Conservation (phyloP, 2,888 invertebrate genomes). For the Synergus japonicus region DNA sequence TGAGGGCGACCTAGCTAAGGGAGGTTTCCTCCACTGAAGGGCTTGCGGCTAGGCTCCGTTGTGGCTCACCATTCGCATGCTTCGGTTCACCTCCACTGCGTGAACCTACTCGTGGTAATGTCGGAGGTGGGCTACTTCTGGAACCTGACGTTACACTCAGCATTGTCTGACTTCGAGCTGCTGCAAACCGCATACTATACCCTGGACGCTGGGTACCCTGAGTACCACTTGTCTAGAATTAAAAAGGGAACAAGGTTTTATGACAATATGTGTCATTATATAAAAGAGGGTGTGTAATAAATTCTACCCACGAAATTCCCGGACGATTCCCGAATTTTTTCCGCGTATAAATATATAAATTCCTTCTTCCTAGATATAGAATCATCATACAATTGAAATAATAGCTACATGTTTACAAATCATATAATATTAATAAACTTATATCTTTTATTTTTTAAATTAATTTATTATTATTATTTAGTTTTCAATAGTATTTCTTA, state of each 20-base stretch:
- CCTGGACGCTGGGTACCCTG: slow-evolving; percentile 71
- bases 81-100: slow-evolving; percentile 59
- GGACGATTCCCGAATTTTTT: too few species aligned
- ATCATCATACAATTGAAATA: too few species aligned
- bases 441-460: too few species aligned
- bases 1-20: slow-evolving; percentile 71
- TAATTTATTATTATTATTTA: too few species aligned
- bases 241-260: neutral
- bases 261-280: neutral
- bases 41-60: slow-evolving; percentile 54
- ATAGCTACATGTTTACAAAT: too few species aligned
- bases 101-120: slow-evolving; percentile 50
- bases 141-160: slow-evolving; percentile 78
- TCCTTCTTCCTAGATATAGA: too few species aligned
- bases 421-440: too few species aligned
- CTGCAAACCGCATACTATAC: slow-evolving; percentile 79
- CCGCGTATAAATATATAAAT: too few species aligned
- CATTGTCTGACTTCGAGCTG: slow-evolving; percentile 78
- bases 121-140: slow-evolving; percentile 72
- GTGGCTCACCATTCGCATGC: slow-evolving; percentile 71
- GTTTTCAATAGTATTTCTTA: neutral
- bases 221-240: slow-evolving; percentile 62
- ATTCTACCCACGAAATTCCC: too few species aligned
- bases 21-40: slow-evolving; percentile 74
- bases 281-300: too few species aligned